A percentile compares a stretch with the other conserved stretches of the same genome.
Evolutionary conservation across 1,140 invertebrate species (phyloP).

Genomic region (Drosophila sturtevanti): DNA sequence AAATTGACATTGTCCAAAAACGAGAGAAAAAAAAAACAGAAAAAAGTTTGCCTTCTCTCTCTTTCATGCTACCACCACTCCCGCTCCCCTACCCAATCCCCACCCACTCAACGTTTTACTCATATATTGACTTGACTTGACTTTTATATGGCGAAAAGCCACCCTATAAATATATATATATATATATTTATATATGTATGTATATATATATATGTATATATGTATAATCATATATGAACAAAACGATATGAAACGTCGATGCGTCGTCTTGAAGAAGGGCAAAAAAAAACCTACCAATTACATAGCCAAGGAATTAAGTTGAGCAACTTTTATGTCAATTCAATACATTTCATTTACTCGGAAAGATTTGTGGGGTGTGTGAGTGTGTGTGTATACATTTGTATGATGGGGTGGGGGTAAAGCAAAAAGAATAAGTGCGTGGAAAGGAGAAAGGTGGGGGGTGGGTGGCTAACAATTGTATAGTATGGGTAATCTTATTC

Average conservation of each 20-base stretch:
- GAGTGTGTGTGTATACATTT: not conserved
- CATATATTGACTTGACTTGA: slow-evolving; percentile 5
- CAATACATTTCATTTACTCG: slow-evolving; percentile 80
- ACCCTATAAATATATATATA: slow-evolving; percentile 4
- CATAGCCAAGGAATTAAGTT: slow-evolving; percentile 77
- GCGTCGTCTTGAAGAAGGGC: slow-evolving; percentile 7
- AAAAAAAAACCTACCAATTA: slow-evolving; percentile 64
- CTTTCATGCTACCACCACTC: not conserved
- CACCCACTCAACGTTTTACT: not conserved
- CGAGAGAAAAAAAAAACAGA: no score
- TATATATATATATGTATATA: slow-evolving; percentile 16
- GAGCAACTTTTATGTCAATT: slow-evolving; percentile 81
- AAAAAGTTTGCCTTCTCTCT: slow-evolving; percentile 23
- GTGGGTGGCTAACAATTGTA: slow-evolving; percentile 14
- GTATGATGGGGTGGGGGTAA: not conserved
- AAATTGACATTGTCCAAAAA: slow-evolving; percentile 80
- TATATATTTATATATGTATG: not conserved
- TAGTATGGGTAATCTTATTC: slow-evolving; percentile 41
- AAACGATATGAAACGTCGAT: not conserved
- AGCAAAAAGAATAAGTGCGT: not conserved
- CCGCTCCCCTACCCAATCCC: not conserved
- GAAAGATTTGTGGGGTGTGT: slow-evolving; percentile 26
- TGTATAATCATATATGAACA: slow-evolving; percentile 45
- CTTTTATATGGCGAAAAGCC: slow-evolving; percentile 23
- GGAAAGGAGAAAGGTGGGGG: slow-evolving; percentile 23